These are phyloP conservation scores for Fregetta grallaria DNA, from an alignment of 2,113 vertebrate genomes.

Conservation along the genomic window DNA sequence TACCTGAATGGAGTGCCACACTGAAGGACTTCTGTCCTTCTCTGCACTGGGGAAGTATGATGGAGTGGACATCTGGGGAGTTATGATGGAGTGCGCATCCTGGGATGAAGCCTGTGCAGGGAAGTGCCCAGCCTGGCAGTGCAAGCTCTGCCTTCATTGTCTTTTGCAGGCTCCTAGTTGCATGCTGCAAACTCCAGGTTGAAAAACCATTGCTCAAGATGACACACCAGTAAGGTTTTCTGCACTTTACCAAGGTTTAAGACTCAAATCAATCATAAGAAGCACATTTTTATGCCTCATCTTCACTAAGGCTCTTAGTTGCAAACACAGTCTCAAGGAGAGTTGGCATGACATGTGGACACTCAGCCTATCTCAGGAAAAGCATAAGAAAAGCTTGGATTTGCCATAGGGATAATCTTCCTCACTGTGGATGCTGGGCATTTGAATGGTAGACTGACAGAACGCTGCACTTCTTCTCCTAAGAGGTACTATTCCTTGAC, in stretches of 20 bases:
- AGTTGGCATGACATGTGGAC: accelerated
- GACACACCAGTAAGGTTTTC: not conserved
- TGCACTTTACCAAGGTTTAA: not conserved
- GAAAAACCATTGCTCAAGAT: not conserved
- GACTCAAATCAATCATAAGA: not conserved
- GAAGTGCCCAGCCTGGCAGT: not conserved
- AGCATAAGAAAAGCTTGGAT: not conserved
- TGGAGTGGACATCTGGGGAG: not conserved
- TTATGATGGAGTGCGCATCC: not conserved
- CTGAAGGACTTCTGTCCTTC: not conserved
- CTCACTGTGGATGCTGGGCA: not conserved
- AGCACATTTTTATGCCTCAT: not conserved
- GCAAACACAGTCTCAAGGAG: not conserved
- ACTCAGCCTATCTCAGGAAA: not conserved
- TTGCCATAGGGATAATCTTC: not conserved
- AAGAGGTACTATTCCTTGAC: not conserved
- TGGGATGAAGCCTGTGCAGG: not conserved
- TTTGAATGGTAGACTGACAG: not conserved
- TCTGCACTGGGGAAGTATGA: not conserved
- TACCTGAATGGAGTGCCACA: not conserved
- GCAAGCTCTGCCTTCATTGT: not conserved
- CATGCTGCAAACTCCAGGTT: not conserved
- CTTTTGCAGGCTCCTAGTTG: not conserved
- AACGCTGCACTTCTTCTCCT: not conserved
- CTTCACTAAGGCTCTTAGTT: not conserved